These are phyloP conservation scores for Linyphia triangularis DNA, from an alignment of 2,888 invertebrate species.

Conservation along the genomic window DNA sequence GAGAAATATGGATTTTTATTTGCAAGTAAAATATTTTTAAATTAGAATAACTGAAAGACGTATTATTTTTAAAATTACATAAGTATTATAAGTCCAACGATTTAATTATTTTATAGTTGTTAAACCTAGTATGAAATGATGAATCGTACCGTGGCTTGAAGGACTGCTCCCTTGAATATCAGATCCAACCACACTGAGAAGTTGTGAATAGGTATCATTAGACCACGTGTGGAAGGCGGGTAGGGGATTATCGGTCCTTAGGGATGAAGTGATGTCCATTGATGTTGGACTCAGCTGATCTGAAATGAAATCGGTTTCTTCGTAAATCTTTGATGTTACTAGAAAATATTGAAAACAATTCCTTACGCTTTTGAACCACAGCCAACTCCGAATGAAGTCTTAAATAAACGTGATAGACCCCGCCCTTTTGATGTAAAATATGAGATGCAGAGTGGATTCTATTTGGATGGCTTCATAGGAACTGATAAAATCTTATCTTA, in stretches of 20 bases:
- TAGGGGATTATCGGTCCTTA: slow-evolving; percentile 49
- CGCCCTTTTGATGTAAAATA: not conserved
- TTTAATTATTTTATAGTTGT: too few species aligned
- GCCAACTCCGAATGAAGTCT: not conserved
- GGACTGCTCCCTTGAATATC: slow-evolving; percentile 74
- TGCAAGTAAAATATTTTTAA: too few species aligned
- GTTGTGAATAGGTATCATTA: slow-evolving; percentile 58
- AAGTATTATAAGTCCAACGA: too few species aligned
- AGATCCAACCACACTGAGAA: slow-evolving; percentile 62
- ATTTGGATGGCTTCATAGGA: not conserved
- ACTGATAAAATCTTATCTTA: slow-evolving; percentile 39
- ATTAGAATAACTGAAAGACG: too few species aligned
- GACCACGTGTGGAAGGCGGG: slow-evolving; percentile 71
- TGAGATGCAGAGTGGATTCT: not conserved
- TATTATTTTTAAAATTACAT: too few species aligned
- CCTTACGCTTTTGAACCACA: not conserved
- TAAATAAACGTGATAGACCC: not conserved
- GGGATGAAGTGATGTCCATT: slow-evolving; percentile 44
- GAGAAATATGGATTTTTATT: too few species aligned
- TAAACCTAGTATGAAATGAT: not conserved
- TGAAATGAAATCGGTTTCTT: slow-evolving; percentile 19
- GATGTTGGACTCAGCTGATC: slow-evolving; percentile 54
- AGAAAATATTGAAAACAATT: not conserved
- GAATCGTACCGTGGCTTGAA: slow-evolving; percentile 66
- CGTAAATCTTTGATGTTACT: too few species aligned